phyloP scores from a whole-genome alignment of 2,797 vertebrate genomes.

The Falco novaeseelandiae region DNA sequence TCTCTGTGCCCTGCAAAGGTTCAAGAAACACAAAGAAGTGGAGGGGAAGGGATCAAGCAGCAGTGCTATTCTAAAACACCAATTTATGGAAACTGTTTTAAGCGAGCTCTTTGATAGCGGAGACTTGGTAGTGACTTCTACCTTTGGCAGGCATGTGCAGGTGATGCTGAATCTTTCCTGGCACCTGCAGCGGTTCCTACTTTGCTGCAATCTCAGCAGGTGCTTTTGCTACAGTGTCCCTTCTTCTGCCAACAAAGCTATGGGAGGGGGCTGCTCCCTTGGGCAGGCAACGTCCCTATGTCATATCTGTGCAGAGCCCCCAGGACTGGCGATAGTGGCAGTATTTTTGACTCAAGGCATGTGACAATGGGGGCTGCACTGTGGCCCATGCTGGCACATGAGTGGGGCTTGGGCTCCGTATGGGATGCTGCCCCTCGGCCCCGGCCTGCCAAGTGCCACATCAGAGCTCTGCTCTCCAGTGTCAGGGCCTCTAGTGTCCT shows the following conservation, averaged over 20 bases:
- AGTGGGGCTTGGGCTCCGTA: rapidly evolving
- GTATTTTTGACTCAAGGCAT: rapidly evolving
- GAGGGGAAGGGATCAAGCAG: not conserved
- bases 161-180: not conserved
- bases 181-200: not conserved
- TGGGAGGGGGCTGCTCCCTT: not conserved
- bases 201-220: not conserved
- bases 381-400: rapidly evolving
- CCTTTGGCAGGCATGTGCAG: not conserved
- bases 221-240: not conserved
- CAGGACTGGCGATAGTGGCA: rapidly evolving
- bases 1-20: not conserved
- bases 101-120: not conserved
- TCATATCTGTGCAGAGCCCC: rapidly evolving
- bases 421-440: not conserved
- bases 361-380: not conserved
- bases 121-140: not conserved
- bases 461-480: not conserved
- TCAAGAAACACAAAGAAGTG: not conserved
- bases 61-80: not conserved
- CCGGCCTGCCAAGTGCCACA: not conserved
- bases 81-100: not conserved
- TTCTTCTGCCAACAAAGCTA: not conserved
- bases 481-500: not conserved
- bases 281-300: rapidly evolving